Evolutionary conservation across 1,140 invertebrate genomes (phyloP), one percentile per base, ranked within the genome.

Genomic region (Drosophila fuyamai): DNA sequence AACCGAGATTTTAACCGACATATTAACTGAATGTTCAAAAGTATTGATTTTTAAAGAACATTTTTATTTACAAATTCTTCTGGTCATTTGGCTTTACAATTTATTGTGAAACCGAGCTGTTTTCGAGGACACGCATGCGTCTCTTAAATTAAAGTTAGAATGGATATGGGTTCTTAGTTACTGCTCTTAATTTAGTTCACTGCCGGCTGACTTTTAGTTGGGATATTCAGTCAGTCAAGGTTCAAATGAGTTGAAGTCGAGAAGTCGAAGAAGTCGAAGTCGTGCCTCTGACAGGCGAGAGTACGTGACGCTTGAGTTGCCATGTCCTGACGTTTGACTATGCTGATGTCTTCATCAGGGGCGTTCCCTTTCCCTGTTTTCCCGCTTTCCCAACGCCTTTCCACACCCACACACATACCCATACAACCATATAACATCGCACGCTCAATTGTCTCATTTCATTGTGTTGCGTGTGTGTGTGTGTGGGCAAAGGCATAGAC

Each of bases 361-460:
- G 8, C 53, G 5, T 50, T 12, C 4, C n/a, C 18, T 36, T 14
- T 9, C 13, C 10, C 46, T 16, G 16, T 5, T 44, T 55, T 8
- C n/a, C 29, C 27, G 6, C 53, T 29, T 38, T 47, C 29, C 14
- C 50, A 4, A 48, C 46, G 50, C 41, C 5, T 65, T 38, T 44
- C 58, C 58, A 32, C 5, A 12, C 13, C 32, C 59, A 14, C n/a
- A 12, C 13, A 47, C 8, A 16, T 6, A 14, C 13, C 54, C 8
- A 16, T 6, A 14, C 40, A 35, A 16, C n/a, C 16, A 16, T 38
- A 18, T 46, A 56, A 35, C 36, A 14, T 53, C 47, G 16, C 63
- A 70, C 55, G 54, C 75, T 75, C 82, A 81, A 85, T 85, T 85
- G 81, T 85, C 79, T 78, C 79, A 72, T 76, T 76, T 76, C 75